Evolutionary conservation across 2,888 invertebrate genomes (phyloP).

Genomic region (Synanthedon tipuliformis): DNA sequence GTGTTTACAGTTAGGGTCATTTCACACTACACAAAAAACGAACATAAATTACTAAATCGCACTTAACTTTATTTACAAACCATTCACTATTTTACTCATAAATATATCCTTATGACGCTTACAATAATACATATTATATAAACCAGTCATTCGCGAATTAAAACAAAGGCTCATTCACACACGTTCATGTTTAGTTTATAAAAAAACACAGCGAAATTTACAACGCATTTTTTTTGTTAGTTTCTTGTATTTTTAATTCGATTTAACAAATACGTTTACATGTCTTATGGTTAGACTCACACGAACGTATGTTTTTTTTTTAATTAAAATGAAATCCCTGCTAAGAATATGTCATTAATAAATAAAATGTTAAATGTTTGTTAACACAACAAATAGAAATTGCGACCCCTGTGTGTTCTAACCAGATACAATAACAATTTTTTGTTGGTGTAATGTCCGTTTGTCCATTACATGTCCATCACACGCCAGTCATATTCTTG

Average conservation of each 20-base stretch:
- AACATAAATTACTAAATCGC: slow-evolving; percentile 48
- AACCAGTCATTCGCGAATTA: slow-evolving; percentile 2
- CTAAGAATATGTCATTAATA: no score
- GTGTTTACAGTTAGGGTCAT: slow-evolving; percentile 24
- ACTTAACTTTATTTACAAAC: slow-evolving; percentile 42
- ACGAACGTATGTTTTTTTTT: no score
- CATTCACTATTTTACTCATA: slow-evolving; percentile 18
- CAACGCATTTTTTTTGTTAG: slow-evolving; percentile 23
- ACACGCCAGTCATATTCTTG: no score
- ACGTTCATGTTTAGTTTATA: neutral
- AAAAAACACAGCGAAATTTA: slow-evolving; percentile 13
- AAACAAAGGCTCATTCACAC: neutral
- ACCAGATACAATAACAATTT: no score
- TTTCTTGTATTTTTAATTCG: slow-evolving; percentile 19
- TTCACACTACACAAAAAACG: slow-evolving; percentile 26
- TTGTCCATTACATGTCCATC: no score
- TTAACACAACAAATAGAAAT: no score
- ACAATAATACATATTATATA: slow-evolving; percentile 1
- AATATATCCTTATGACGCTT: slow-evolving; percentile 1
- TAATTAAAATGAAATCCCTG: no score
- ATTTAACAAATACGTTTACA: slow-evolving; percentile 27
- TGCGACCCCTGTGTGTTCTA: no score
- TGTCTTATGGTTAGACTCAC: no score
- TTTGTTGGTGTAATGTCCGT: no score
- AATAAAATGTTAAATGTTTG: no score